These are phyloP conservation scores for Acrocephalus kingi DNA, from an alignment of 2,113 vertebrate species.

Conservation along the genomic window DNA sequence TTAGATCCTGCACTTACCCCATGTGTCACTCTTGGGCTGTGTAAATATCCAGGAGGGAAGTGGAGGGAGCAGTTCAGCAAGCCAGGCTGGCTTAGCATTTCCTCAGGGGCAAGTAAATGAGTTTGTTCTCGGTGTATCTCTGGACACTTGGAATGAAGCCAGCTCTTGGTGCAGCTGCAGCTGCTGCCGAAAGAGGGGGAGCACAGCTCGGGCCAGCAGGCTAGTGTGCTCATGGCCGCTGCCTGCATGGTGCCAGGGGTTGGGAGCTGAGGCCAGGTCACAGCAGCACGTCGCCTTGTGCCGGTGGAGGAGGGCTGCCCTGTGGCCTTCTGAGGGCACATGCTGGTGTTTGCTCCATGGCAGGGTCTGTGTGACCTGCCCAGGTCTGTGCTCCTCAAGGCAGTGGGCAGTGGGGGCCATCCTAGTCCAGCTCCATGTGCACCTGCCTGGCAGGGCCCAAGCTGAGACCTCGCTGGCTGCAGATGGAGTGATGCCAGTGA, in stretches of 20 bases:
- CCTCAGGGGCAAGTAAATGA: background rate
- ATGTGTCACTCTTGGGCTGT: background rate
- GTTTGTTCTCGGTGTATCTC: background rate
- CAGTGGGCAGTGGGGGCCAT: accelerated
- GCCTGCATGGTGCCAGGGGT: accelerated
- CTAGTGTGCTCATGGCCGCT: background rate
- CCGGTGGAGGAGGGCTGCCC: background rate
- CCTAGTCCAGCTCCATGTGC: accelerated
- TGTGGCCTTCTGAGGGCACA: accelerated
- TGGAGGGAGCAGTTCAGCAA: background rate
- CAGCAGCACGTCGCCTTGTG: accelerated
- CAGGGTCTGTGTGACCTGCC: background rate
- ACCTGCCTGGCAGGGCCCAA: background rate
- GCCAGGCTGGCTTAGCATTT: background rate
- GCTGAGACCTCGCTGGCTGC: background rate
- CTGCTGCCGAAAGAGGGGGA: background rate
- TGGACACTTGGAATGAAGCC: background rate
- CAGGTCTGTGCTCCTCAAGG: accelerated
- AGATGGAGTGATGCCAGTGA: background rate
- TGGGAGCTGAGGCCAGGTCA: background rate
- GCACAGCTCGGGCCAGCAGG: accelerated
- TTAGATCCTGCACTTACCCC: accelerated
- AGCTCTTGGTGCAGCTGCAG: background rate
- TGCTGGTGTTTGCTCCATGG: accelerated
- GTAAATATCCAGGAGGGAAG: background rate